These are phyloP conservation scores for Corynorhinus townsendii DNA, from an alignment of 2,113 vertebrate species.

Conservation along the genomic window DNA sequence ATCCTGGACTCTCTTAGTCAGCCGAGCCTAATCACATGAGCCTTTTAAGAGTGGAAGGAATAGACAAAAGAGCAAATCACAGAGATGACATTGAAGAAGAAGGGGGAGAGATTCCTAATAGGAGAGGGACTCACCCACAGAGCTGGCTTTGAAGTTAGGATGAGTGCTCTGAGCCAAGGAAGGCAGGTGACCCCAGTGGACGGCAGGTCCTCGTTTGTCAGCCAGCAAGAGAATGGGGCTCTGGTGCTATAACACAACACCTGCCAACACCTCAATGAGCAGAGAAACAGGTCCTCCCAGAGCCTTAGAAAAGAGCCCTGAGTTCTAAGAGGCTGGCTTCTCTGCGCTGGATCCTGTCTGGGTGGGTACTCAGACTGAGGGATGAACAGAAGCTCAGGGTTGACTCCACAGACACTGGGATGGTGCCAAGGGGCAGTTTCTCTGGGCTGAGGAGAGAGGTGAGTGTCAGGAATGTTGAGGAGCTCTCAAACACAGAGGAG, in stretches of 20 bases:
- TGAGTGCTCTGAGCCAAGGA: background rate
- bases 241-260: background rate
- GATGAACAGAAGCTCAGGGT: background rate
- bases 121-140: background rate
- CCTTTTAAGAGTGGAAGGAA: background rate
- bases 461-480: background rate
- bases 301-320: too few species aligned
- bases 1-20: background rate
- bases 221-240: background rate
- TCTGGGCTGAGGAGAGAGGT: background rate
- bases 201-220: background rate
- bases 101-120: background rate
- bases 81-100: background rate
- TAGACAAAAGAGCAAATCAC: background rate
- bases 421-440: rapidly evolving
- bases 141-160: background rate
- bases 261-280: background rate
- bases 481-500: background rate
- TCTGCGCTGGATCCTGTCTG: background rate
- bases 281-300: too few species aligned
- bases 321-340: background rate
- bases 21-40: background rate
- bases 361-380: rapidly evolving
- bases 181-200: background rate
- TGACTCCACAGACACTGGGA: rapidly evolving